Evolutionary conservation across 1,140 invertebrate species (phyloP).

Genomic region (Diachasmimorpha longicaudata): DNA sequence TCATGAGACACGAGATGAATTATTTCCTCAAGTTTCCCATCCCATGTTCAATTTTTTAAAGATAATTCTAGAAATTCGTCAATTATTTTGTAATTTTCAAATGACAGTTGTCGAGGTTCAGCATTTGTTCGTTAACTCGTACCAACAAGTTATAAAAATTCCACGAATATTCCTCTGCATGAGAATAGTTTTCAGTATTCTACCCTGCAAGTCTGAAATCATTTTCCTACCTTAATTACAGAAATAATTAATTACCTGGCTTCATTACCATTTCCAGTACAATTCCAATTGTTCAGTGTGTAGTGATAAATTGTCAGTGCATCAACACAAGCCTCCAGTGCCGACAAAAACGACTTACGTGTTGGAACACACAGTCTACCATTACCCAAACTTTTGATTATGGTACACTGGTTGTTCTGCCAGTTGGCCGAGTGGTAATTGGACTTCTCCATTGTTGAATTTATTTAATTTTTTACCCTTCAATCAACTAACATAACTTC

Average conservation of each 20-base stretch:
- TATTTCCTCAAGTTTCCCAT: no score
- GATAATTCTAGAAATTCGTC: no score
- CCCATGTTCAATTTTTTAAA: no score
- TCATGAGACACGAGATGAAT: no score
- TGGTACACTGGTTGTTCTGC: background rate
- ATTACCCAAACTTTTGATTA: conserved; percentile 5
- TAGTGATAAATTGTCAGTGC: conserved; percentile 51
- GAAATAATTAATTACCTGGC: background rate
- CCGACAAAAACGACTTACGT: conserved; percentile 37
- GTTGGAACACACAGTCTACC: conserved; percentile 9
- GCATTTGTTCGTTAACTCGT: background rate
- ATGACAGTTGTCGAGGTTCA: background rate
- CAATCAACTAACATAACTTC: conserved; percentile 2
- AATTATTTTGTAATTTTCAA: background rate
- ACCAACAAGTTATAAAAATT: background rate
- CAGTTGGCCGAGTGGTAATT: conserved; percentile 4
- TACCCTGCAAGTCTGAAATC: no score
- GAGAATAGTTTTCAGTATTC: no score
- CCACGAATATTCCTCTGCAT: no score
- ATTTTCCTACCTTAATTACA: no score
- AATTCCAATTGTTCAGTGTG: conserved; percentile 40
- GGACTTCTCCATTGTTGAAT: conserved; percentile 6
- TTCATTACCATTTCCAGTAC: background rate
- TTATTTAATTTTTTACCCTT: conserved; percentile 11
- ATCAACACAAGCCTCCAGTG: conserved; percentile 50